phyloP scores from a whole-genome alignment of 2,113 vertebrate genomes.

The Axis porcinus region DNA sequence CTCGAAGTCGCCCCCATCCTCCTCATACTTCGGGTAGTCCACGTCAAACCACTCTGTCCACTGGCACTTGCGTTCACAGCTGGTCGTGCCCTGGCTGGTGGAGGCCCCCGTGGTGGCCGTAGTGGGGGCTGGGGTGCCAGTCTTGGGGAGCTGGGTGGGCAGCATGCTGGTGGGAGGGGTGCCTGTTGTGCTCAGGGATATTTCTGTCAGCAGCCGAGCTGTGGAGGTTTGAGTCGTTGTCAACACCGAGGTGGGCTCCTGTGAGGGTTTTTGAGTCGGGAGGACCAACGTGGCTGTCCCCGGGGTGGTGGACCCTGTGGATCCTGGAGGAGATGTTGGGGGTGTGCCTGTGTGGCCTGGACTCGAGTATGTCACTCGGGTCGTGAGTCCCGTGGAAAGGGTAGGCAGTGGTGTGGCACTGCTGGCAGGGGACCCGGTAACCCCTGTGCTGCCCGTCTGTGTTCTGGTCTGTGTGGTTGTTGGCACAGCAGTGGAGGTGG shows the following conservation, averaged over 20 bases:
- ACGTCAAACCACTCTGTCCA: constrained; percentile 81
- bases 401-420: not conserved
- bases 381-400: rapidly evolving
- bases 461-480: not conserved
- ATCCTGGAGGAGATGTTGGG: rapidly evolving
- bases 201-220: rapidly evolving
- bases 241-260: rapidly evolving
- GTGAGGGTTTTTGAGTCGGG: rapidly evolving
- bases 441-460: rapidly evolving
- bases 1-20: constrained; percentile 75
- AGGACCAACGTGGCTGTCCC: rapidly evolving
- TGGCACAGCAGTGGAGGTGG: not conserved
- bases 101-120: not conserved
- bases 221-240: rapidly evolving
- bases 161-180: rapidly evolving
- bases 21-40: constrained; percentile 70
- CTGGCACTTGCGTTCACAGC: constrained; percentile 67
- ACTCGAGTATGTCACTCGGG: rapidly evolving
- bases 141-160: rapidly evolving
- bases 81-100: not conserved
- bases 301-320: rapidly evolving
- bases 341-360: rapidly evolving
- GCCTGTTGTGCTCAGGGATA: too few relatives aligned
- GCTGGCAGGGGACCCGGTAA: rapidly evolving
- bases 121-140: rapidly evolving